Evolutionary conservation across 2,113 vertebrate genomes (phyloP).

Genomic region (Baryphthengus martii): DNA sequence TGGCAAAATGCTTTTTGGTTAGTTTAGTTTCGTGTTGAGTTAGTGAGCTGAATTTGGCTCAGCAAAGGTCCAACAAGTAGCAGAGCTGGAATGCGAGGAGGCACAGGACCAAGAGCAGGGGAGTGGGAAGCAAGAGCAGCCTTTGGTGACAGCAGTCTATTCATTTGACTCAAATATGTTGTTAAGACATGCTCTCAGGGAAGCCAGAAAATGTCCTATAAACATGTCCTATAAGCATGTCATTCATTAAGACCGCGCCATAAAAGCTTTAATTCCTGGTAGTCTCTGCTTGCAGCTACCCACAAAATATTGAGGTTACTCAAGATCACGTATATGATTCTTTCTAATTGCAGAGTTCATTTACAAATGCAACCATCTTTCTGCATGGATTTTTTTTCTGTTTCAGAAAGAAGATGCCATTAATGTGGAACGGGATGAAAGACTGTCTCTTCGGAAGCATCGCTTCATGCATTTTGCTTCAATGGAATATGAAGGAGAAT

Average conservation of each 20-base stretch:
- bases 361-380: neutral
- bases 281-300: neutral
- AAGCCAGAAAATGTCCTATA: neutral
- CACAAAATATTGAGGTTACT: neutral
- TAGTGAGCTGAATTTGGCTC: neutral
- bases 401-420: slow-evolving; percentile 64
- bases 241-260: neutral
- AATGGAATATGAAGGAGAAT: slow-evolving; percentile 81
- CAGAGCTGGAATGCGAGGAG: neutral
- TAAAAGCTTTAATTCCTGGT: neutral
- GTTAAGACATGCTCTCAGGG: neutral
- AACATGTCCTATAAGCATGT: neutral
- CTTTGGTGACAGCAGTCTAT: neutral
- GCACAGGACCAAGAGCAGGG: neutral
- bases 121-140: neutral
- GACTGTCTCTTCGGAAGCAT: slow-evolving; percentile 72
- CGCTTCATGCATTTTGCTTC: slow-evolving; percentile 93
- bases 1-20: neutral
- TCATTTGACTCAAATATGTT: neutral
- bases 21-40: neutral
- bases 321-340: neutral
- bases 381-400: neutral
- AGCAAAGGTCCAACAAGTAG: neutral
- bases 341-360: neutral
- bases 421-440: slow-evolving; percentile 48